These are phyloP conservation scores for Lepidochrysops patricia DNA, from an alignment of 2,888 invertebrate species.

Conservation along the genomic window DNA sequence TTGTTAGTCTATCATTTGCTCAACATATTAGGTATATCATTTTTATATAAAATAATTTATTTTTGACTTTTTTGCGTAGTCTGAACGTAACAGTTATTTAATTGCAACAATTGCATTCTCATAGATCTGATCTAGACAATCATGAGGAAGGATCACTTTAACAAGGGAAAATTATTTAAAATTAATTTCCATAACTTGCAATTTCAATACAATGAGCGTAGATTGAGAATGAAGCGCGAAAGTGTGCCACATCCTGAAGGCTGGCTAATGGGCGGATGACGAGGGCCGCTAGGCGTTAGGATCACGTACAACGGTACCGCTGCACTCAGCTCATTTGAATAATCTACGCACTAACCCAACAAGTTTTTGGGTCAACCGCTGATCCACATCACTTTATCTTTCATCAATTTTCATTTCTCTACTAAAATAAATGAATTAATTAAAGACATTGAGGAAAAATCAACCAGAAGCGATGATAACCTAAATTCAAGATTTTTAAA, in stretches of 20 bases:
- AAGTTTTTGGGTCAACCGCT: constrained; percentile 26
- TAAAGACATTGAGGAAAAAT: too few species aligned
- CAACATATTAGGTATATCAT: too few species aligned
- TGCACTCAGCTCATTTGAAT: constrained; percentile 56
- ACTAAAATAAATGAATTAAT: too few species aligned
- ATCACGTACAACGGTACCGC: constrained; percentile 66
- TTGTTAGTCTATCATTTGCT: too few species aligned
- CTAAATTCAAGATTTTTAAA: neutral
- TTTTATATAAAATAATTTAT: too few species aligned
- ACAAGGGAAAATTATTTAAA: neutral
- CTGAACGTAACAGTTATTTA: too few species aligned
- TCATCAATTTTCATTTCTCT: neutral
- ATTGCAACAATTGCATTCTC: too few species aligned
- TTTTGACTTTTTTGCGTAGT: too few species aligned
- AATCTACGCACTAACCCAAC: constrained; percentile 40
- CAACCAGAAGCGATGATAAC: neutral
- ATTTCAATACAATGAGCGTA: constrained; percentile 17
- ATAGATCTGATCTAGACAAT: too few species aligned
- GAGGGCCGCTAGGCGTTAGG: constrained; percentile 47
- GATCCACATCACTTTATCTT: constrained; percentile 7
- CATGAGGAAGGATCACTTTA: too few species aligned
- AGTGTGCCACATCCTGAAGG: constrained; percentile 59
- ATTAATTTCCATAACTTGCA: neutral
- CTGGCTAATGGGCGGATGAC: constrained; percentile 50
- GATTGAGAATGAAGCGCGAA: constrained; percentile 28